phyloP scores from a whole-genome alignment of 2,888 invertebrate genomes.

The Synergus itoensis region DNA sequence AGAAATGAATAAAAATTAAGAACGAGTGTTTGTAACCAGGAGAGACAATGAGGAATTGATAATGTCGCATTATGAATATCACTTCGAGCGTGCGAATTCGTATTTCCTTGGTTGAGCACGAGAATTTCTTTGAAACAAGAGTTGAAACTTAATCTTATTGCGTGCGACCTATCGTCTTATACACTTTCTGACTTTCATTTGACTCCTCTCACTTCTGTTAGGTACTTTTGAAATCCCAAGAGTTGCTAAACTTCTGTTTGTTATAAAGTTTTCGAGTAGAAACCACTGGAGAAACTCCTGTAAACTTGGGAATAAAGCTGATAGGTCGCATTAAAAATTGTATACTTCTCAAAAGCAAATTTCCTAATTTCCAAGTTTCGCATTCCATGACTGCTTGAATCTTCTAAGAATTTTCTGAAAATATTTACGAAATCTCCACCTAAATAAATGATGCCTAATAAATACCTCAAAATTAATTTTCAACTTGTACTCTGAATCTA shows the following conservation, averaged over 20 bases:
- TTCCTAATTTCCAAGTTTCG: neutral
- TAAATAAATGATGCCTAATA: too few relatives aligned
- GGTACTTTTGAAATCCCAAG: constrained; percentile 40
- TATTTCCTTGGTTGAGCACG: constrained; percentile 68
- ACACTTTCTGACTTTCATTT: constrained; percentile 56
- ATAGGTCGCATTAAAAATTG: neutral
- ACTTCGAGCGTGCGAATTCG: constrained; percentile 75
- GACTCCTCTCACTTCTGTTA: constrained; percentile 47
- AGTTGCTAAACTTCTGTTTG: constrained; percentile 37
- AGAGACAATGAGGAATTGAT: constrained; percentile 75
- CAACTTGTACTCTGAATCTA: neutral
- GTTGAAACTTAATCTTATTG: constrained; percentile 56
- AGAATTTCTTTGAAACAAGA: constrained; percentile 58
- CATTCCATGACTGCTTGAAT: neutral
- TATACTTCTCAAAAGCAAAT: neutral
- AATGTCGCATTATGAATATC: constrained; percentile 73
- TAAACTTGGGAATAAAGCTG: constrained; percentile 5
- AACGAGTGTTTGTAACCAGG: constrained; percentile 43
- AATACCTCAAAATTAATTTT: neutral
- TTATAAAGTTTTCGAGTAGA: constrained; percentile 38
- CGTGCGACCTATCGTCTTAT: constrained; percentile 54
- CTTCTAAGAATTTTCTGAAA: too few relatives aligned
- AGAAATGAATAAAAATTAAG: constrained; percentile 13
- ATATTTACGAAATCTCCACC: too few relatives aligned
- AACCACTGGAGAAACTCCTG: constrained; percentile 25